Base-by-base conservation (phyloP, 2,888 invertebrate species). In the Noctua comes region DNA sequence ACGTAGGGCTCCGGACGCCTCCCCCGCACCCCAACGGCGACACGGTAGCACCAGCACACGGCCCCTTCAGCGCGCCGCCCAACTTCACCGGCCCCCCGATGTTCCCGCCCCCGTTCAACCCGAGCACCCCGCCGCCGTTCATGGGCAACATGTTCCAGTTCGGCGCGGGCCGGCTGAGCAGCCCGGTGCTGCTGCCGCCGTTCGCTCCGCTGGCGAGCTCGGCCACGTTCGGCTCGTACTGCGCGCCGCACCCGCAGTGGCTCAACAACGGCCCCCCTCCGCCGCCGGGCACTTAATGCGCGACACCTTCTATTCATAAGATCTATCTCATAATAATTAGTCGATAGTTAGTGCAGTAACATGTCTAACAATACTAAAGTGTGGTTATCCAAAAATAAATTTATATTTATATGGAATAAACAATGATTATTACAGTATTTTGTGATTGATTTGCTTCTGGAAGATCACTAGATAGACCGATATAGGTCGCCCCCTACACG, bases 361-460 rank as follows among this genome's bases (percentile, higher is more conserved):
- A 91, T 93, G 92, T 94, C 93, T 94, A 93, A 93, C 93, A 92
- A 92, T 94, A 94, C 95, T 95, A 94, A 94, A 94, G 95, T 95
- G 95, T 96, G 95, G 94, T 95, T 95, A 96, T 95, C 96, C 96
- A 95, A 96, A 96, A 93, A 94, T 92, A 94, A 93, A 95, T 94
- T 91, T 95, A 95, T 96, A 96, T 96, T 96, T 96, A 95, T 96
- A 94, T 90, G 85, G 83, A 90, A 95, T 95, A 95, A 95, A 94
- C 91, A 89, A 93, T 93, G 90, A 93, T 92, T 91, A 91, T 91
- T 90, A 90, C 93, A 90, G 92, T 92, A 91, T 87, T 87, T 86
- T 64, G 31, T 43, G 62, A 68, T 69, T 68, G 16, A n/a, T 57
- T 84, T 79, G 11, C 4, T 48, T n/a, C 16, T 51, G 10, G n/a